phyloP scores from a whole-genome alignment of 2,113 vertebrate genomes.

The Sigmodon hispidus region DNA sequence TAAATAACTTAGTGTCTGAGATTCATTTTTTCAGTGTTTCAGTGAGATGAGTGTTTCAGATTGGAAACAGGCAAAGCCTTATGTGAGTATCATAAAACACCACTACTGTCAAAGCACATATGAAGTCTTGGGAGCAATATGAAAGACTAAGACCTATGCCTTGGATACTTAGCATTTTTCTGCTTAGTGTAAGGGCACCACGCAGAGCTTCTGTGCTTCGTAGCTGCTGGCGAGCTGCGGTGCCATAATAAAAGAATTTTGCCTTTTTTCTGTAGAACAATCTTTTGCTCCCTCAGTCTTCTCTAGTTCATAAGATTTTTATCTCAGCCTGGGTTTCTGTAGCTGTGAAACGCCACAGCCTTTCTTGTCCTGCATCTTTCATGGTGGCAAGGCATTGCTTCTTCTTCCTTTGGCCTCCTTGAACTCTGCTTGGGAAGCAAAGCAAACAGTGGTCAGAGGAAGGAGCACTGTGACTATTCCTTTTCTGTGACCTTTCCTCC shows the following conservation, averaged over 20 bases:
- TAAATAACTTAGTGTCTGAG: constrained; percentile 55
- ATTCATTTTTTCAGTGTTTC: too few relatives aligned
- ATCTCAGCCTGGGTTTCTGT: not conserved
- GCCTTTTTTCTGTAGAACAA: not conserved
- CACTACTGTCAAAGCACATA: not conserved
- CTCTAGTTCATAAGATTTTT: not conserved
- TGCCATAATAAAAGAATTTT: not conserved
- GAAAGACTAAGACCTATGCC: not conserved
- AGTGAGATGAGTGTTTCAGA: too few relatives aligned
- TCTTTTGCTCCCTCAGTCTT: not conserved
- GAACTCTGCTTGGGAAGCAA: not conserved
- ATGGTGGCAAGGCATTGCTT: not conserved
- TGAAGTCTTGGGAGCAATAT: constrained; percentile 5
- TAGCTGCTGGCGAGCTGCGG: not conserved
- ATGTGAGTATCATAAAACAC: not conserved
- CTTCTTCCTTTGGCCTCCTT: not conserved
- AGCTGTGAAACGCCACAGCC: not conserved
- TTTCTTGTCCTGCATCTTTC: not conserved
- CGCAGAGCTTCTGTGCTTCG: not conserved
- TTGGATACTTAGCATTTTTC: not conserved
- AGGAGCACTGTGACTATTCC: not conserved
- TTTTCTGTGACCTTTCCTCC: not conserved
- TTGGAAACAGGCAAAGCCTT: constrained; percentile 26
- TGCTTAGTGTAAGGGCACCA: not conserved
- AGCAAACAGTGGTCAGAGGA: not conserved